Percentiles rank a stretch among this genome's conserved stretches.
phyloP scores from a whole-genome alignment of 2,797 vertebrate genomes.

The Alosa sapidissima region DNA sequence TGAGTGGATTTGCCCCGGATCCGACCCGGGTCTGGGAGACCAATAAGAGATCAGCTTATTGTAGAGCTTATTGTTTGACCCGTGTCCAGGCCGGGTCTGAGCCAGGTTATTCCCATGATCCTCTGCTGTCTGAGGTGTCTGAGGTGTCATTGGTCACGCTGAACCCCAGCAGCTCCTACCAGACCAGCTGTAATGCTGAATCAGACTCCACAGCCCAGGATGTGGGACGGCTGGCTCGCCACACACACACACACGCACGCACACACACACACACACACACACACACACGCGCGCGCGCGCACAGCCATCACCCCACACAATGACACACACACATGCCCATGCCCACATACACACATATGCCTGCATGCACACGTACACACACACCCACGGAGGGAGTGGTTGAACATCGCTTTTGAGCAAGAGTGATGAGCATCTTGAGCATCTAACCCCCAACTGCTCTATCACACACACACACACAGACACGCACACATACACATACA shows the following conservation, averaged over 20 bases:
- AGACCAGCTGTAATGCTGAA: background rate
- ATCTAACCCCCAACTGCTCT: too few relatives aligned
- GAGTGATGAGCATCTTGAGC: too few relatives aligned
- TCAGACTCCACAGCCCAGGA: background rate
- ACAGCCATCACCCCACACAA: background rate
- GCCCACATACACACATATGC: background rate
- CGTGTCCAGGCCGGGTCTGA: background rate
- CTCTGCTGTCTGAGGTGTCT: background rate
- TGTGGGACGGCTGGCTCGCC: background rate
- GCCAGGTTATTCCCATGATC: background rate
- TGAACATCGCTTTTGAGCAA: too few relatives aligned
- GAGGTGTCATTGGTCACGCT: background rate
- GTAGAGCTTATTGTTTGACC: too few relatives aligned
- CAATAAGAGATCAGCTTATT: background rate
- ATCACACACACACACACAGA: background rate
- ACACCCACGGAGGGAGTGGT: background rate
- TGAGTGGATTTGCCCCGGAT: too few relatives aligned
- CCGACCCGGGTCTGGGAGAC: too few relatives aligned
- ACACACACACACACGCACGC: constrained; percentile 1
- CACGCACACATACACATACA: too few relatives aligned
- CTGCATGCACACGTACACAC: background rate
- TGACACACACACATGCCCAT: background rate
- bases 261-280: background rate
- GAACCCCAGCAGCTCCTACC: background rate
- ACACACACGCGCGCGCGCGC: background rate